Evolutionary conservation across 2,113 vertebrate genomes (phyloP).

Genomic region (Corythoichthys haematopterus): DNA sequence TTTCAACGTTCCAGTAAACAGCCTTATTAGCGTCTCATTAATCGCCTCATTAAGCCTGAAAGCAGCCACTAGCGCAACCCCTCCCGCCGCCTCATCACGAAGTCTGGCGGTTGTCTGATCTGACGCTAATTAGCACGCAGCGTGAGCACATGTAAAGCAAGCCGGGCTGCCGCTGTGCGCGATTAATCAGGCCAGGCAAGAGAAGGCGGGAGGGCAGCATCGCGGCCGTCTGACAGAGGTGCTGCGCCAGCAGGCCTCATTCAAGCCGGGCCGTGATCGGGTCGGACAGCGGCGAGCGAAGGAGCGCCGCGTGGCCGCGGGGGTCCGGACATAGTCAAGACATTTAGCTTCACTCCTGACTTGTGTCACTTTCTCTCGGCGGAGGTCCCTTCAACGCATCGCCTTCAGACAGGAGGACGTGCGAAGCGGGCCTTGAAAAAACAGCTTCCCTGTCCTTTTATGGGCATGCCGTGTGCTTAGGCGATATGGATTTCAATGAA

Average conservation of each 20-base stretch:
- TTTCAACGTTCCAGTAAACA: constrained; percentile 33
- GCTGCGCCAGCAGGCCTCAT: constrained; percentile 74
- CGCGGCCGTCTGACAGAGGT: constrained; percentile 69
- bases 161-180: constrained; percentile 44
- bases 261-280: constrained; percentile 62
- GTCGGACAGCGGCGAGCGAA: constrained; percentile 65
- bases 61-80: constrained; percentile 44
- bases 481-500: not conserved
- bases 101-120: constrained; percentile 52
- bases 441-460: constrained; percentile 48
- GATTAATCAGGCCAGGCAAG: constrained; percentile 66
- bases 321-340: constrained; percentile 70
- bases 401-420: constrained; percentile 62
- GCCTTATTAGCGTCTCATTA: constrained; percentile 66
- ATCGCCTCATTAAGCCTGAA: constrained; percentile 68
- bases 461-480: constrained; percentile 21
- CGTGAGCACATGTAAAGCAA: constrained; percentile 54
- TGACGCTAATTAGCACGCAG: constrained; percentile 65
- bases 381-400: constrained; percentile 63
- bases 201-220: constrained; percentile 36
- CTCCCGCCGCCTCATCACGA: constrained; percentile 54
- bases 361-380: constrained; percentile 70
- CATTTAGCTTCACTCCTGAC: constrained; percentile 75
- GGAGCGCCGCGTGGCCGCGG: constrained; percentile 56
- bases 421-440: constrained; percentile 59